phyloP scores from a whole-genome alignment of 2,888 invertebrate species.

The Parnassius orleans region DNA sequence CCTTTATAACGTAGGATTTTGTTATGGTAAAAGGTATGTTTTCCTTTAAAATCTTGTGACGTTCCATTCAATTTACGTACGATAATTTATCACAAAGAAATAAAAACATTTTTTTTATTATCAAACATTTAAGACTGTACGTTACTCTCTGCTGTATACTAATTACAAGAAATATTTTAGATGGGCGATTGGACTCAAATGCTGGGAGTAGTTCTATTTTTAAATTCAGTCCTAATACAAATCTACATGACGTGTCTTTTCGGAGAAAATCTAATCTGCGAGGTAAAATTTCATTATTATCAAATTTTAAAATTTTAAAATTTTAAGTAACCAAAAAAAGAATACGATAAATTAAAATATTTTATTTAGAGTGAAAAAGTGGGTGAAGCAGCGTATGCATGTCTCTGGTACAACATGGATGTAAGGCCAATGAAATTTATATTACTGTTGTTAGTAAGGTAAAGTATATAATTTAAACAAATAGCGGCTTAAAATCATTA shows the following conservation, averaged over 20 bases:
- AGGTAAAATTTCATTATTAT: conserved; percentile 42
- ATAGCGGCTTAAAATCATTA: background rate
- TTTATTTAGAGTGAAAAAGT: conserved; percentile 52
- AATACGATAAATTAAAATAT: background rate
- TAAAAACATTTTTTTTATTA: no score
- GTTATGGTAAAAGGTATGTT: background rate
- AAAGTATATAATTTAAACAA: background rate
- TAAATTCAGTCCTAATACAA: conserved; percentile 55
- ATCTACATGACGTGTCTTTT: conserved; percentile 65
- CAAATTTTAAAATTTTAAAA: conserved; percentile 2
- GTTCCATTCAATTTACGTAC: no score
- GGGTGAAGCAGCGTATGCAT: conserved; percentile 53
- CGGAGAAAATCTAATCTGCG: conserved; percentile 58
- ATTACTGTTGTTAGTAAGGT: conserved; percentile 57
- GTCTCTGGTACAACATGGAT: conserved; percentile 62
- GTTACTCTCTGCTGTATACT: background rate
- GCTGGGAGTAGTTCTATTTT: conserved; percentile 54
- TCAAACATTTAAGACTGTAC: background rate
- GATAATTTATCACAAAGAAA: no score
- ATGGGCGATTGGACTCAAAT: conserved; percentile 46
- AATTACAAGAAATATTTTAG: conserved; percentile 31
- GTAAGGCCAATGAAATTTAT: conserved; percentile 51
- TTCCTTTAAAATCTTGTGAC: background rate
- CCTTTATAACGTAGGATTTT: background rate
- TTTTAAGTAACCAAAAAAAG: background rate